Base-by-base conservation (phyloP, 2,888 invertebrate genomes). In the Rhogogaster chlorosoma region DNA sequence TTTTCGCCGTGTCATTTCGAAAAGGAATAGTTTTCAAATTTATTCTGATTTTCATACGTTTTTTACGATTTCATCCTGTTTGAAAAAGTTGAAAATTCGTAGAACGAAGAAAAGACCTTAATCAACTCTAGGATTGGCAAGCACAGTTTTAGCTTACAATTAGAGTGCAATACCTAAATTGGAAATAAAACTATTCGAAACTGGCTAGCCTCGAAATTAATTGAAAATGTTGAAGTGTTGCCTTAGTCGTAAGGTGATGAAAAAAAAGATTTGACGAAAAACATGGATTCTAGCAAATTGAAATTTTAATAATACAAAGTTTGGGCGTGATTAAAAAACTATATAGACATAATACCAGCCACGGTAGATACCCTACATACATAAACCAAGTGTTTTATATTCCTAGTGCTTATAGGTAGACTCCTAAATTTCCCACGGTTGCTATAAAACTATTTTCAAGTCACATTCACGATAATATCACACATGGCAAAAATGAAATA, bases 381-480 rank as follows among this genome's bases (percentile, higher is more conserved):
- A 22, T 61, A 61, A 61, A 61, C 22, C 12, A 10, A 12, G 61
- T 61, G 10, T 61, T 61, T 26, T 61, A 61, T 61, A 26, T 61
- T 26, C 5, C 26, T 22, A 61, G 61, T 22, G 26, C 61, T 61
- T 26, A 61, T 61, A 26, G 26, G 61, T 61, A 61, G 26, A 32
- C 15, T 67, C 32, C 32, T 32, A 67, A 67, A 67, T 67, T 67
- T 67, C 67, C 29, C 67, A 32, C 67, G 29, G 67, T 67, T 32
- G 18, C 32, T 26, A 67, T 67, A 67, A 67, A 67, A 67, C 18
- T 67, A 67, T 32, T 32, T 32, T 32, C 29, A 67, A 61, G 32
- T 67, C 67, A 32, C 67, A 67, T 67, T 67, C 18, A 32, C 67
- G 67, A 67, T 32, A 32, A 32, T 32, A 67, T 67, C 32, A 67